phyloP scores from a whole-genome alignment of 2,888 invertebrate genomes.

The Phalangium opilio region DNA sequence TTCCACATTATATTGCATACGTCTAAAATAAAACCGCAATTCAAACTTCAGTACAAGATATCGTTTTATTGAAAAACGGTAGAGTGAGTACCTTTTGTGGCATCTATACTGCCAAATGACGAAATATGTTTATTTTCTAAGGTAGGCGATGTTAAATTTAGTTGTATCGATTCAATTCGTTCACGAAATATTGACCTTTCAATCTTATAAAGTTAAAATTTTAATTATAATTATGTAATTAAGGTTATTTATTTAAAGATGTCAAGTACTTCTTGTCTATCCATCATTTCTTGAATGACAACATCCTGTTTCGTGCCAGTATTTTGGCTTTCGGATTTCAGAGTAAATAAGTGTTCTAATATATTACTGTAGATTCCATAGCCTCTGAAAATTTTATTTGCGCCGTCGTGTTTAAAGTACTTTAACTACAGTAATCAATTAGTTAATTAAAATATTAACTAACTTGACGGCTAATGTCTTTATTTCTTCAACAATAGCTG shows the following conservation, averaged over 20 bases:
- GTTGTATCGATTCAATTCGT: conserved; percentile 63
- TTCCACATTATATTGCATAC: conserved; percentile 18
- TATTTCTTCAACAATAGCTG: conserved; percentile 50
- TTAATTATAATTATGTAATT: not conserved
- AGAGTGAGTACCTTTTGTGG: too few relatives aligned
- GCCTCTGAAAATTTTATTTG: conserved; percentile 33
- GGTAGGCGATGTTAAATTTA: conserved; percentile 51
- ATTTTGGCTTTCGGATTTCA: conserved; percentile 31
- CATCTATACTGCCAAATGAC: too few relatives aligned
- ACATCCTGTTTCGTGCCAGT: conserved; percentile 26
- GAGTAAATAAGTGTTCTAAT: conserved; percentile 44
- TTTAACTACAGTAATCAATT: not conserved
- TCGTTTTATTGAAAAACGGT: too few relatives aligned
- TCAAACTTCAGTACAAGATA: too few relatives aligned
- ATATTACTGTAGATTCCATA: conserved; percentile 65
- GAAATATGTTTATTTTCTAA: conserved; percentile 31
- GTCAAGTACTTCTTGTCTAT: conserved; percentile 25
- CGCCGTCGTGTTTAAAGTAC: not conserved
- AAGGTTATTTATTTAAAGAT: not conserved
- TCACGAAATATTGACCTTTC: conserved; percentile 59
- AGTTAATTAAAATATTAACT: conserved; percentile 6
- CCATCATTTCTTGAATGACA: conserved; percentile 25
- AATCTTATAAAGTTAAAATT: conserved; percentile 35
- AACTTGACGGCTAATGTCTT: conserved; percentile 48
- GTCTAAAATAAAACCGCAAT: conserved; percentile 12